Evolutionary conservation across 1,140 invertebrate genomes (phyloP).

Genomic region (Armadillidium nasatum): DNA sequence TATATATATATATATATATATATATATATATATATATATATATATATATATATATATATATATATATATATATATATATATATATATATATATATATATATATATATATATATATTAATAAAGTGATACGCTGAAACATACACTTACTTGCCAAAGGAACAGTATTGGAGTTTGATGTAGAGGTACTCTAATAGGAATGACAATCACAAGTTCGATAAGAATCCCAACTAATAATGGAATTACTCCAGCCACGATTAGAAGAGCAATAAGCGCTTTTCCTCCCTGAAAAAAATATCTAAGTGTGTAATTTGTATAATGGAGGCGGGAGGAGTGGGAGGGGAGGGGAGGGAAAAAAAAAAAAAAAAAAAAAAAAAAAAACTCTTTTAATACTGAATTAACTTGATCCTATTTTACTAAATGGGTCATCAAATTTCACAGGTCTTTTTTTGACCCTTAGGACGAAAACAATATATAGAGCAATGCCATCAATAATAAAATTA

Average conservation of each 20-base stretch:
- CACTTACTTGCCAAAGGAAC: constrained; percentile 65
- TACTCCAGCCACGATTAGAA: constrained; percentile 73
- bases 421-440: too few species aligned
- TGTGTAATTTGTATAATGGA: not conserved
- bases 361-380: too few species aligned
- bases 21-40: not conserved
- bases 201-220: constrained; percentile 82
- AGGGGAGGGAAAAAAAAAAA: too few species aligned
- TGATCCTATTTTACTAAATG: too few species aligned
- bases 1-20: constrained; percentile 17
- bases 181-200: constrained; percentile 87
- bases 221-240: constrained; percentile 89
- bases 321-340: too few species aligned
- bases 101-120: not conserved
- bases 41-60: not conserved
- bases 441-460: too few species aligned
- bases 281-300: constrained; percentile 40
- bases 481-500: too few species aligned
- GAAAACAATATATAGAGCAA: too few species aligned
- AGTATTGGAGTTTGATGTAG: constrained; percentile 89
- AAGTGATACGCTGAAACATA: not conserved
- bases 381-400: too few species aligned
- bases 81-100: not conserved
- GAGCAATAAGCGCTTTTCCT: constrained; percentile 61
- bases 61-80: not conserved